Base-by-base conservation (phyloP, 53 echinoderm and acorn worm genomes). In the Crossaster papposus region DNA sequence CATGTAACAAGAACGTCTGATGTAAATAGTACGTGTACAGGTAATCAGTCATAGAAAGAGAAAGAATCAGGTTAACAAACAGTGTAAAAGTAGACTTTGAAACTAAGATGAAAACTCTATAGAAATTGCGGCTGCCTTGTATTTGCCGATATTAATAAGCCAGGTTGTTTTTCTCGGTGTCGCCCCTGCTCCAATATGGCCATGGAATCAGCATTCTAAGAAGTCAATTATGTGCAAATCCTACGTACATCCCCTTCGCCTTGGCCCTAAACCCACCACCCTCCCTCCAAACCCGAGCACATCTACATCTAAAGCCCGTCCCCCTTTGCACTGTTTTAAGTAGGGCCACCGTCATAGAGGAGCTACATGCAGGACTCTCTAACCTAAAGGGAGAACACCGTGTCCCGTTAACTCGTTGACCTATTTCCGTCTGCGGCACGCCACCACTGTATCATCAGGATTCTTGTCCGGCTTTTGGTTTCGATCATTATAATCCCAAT, bases 181-280 rank as follows among this genome's bases (percentile, higher is more conserved):
- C 85, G 72, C 73, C 85, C 85, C 85, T 32, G 0, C 53, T 52
- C 83, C 81, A 12, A 36, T 37, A 35, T 29, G 82, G 37, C 36
- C 50, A 24, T 82, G 82, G 82, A 82, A 68, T 68, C 72, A 72
- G 72, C 85, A 54, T 52, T 22, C 73, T 54, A 30, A 32, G 85
- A 85, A 54, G 85, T 85, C 85, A 85, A 85, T 85, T 85, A 85
- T 51, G 24, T 36, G 23, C 38, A 71, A 85, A 85, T 85, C 85
- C 85, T 52, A 44, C 22, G 82, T 65, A 82, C 71, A 85, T 50
- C 83, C 70, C 26, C 50, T 29, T 29, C 4, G 18, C 51, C 30
- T 73, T 34, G 26, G 29, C 30, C 54, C 28, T 14, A 7, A 53
- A 70, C 73, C 14, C 1, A 2, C 20, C 2, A 70, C 30, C 70